Percentiles rank a stretch among this genome's conserved stretches.
phyloP scores from a whole-genome alignment of 1,140 invertebrate genomes.

The Metopolophium dirhodum region DNA sequence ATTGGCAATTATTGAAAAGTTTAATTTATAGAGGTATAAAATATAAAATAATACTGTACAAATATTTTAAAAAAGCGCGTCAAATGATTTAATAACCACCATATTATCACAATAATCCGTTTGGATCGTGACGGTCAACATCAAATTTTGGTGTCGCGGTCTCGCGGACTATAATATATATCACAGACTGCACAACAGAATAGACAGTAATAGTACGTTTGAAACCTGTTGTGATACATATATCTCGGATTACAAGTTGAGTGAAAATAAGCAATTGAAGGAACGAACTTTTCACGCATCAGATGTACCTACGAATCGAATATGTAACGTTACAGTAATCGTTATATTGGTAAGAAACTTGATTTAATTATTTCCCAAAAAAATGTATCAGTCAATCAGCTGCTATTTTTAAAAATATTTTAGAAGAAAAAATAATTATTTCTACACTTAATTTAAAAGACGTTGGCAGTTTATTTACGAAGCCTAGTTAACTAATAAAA shows the following conservation, averaged over 20 bases:
- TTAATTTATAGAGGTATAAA: too few species aligned
- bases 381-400: not conserved
- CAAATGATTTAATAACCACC: not conserved
- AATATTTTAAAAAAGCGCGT: too few species aligned
- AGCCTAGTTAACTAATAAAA: not conserved
- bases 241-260: not conserved
- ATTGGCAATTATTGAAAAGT: too few species aligned
- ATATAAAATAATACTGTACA: too few species aligned
- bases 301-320: not conserved
- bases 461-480: not conserved
- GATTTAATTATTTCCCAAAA: slow-evolving; percentile 7
- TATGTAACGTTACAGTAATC: not conserved
- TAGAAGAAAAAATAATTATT: not conserved
- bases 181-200: not conserved
- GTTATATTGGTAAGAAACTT: slow-evolving; percentile 3
- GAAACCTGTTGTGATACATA: not conserved
- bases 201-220: not conserved
- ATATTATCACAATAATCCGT: not conserved
- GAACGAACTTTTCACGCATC: not conserved
- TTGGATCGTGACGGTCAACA: not conserved
- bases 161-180: not conserved
- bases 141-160: not conserved
- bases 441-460: not conserved
- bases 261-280: slow-evolving; percentile 24
- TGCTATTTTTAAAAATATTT: not conserved